These are phyloP conservation scores for Cinclus mexicanus DNA, from an alignment of 2,113 vertebrate species.

Conservation along the genomic window DNA sequence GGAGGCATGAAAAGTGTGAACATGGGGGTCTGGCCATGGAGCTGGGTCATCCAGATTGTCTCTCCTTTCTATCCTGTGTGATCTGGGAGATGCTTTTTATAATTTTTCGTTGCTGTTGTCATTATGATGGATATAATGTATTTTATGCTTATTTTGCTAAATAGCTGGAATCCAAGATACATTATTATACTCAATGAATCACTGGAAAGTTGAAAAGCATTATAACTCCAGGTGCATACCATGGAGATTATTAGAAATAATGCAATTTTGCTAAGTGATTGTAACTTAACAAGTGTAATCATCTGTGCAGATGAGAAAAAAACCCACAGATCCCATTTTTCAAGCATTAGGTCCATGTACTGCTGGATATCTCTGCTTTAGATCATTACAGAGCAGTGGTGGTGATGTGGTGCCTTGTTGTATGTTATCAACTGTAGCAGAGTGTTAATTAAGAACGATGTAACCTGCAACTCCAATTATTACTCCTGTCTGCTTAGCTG, in stretches of 20 bases:
- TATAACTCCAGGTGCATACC: not conserved
- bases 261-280: not conserved
- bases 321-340: not conserved
- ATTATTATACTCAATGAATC: not conserved
- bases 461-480: slow-evolving; percentile 70
- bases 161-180: not conserved
- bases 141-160: not conserved
- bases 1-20: not conserved
- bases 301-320: not conserved
- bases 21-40: not conserved
- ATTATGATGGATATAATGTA: not conserved
- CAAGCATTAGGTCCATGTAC: not conserved
- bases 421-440: slow-evolving; percentile 74
- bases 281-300: not conserved
- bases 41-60: rapidly evolving
- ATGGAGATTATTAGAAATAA: not conserved
- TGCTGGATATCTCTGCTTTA: slow-evolving; percentile 32
- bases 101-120: not conserved
- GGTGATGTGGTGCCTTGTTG: slow-evolving; percentile 59
- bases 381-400: slow-evolving; percentile 56
- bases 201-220: not conserved
- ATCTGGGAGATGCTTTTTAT: not conserved
- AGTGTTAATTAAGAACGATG: slow-evolving; percentile 76
- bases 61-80: not conserved
- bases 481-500: slow-evolving; percentile 71